Evolutionary conservation across 1,140 invertebrate genomes (phyloP).

Genomic region (Magallana ariakensis): DNA sequence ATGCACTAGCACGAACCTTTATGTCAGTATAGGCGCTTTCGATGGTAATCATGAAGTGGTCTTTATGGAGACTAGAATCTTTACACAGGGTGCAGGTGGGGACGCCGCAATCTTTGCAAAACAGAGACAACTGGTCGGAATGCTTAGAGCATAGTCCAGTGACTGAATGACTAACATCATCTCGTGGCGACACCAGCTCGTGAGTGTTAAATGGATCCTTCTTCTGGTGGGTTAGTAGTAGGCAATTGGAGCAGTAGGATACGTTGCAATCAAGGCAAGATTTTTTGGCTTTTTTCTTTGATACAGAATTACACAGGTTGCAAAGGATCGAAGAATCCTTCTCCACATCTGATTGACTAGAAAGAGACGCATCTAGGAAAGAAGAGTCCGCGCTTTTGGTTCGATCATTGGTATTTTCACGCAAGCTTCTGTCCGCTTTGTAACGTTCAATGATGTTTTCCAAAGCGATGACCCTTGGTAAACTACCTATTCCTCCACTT

Average conservation of each 20-base stretch:
- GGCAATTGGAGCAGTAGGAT: constrained; percentile 69
- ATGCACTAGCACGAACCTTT: constrained; percentile 57
- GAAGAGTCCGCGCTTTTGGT: not conserved
- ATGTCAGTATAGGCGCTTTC: constrained; percentile 65
- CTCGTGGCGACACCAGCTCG: constrained; percentile 65
- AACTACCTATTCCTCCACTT: constrained; percentile 71
- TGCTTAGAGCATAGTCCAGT: constrained; percentile 52
- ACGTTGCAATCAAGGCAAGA: constrained; percentile 70
- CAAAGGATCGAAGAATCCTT: constrained; percentile 37
- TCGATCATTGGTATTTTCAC: not conserved
- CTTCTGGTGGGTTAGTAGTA: constrained; percentile 68
- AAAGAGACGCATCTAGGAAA: not conserved
- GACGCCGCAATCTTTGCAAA: constrained; percentile 65
- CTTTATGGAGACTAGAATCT: constrained; percentile 56
- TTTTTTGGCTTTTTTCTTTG: constrained; percentile 64
- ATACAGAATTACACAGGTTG: constrained; percentile 53
- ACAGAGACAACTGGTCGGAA: constrained; percentile 60
- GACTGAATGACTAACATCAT: constrained; percentile 53
- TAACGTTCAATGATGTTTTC: constrained; percentile 77
- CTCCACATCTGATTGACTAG: not conserved
- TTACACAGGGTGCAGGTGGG: constrained; percentile 66
- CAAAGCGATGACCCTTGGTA: constrained; percentile 76
- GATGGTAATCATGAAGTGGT: constrained; percentile 63
- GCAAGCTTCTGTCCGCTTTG: constrained; percentile 56
- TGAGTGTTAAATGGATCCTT: constrained; percentile 69